Percentiles rank a stretch among this genome's conserved stretches.
Conservation (phyloP, 2,797 vertebrate species). For the Pseudochromis fuscus region DNA sequence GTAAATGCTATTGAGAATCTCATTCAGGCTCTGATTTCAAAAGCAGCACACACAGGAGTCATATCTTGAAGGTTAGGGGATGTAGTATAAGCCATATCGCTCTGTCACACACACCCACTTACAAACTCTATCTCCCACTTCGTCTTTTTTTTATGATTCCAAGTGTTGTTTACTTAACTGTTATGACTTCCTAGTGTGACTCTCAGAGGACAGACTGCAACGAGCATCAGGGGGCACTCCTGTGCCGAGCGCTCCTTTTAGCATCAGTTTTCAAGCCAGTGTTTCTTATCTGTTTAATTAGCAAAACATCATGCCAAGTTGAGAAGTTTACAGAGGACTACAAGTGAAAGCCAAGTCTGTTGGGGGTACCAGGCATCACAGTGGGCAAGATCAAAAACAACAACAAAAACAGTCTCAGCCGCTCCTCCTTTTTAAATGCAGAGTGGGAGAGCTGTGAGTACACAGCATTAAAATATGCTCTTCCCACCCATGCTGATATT, state of each 20-base stretch:
- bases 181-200: conserved; percentile 40
- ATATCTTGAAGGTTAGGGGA: conserved; percentile 19
- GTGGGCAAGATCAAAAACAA: conserved; percentile 62
- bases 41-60: conserved; percentile 4
- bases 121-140: conserved; percentile 9
- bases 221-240: conserved; percentile 7
- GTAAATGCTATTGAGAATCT: conserved; percentile 26
- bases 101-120: conserved; percentile 11
- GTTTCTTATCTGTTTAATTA: conserved; percentile 70
- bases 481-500: conserved; percentile 54
- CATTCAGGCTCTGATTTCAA: conserved; percentile 34
- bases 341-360: conserved; percentile 61
- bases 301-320: conserved; percentile 61
- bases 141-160: conserved; percentile 14
- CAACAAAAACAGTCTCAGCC: conserved; percentile 51
- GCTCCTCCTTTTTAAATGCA: conserved; percentile 53
- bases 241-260: conserved; percentile 35
- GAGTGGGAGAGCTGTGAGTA: conserved; percentile 43
- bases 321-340: conserved; percentile 59
- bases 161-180: conserved; percentile 57
- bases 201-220: conserved; percentile 41
- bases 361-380: conserved; percentile 54
- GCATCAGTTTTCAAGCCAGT: conserved; percentile 41
- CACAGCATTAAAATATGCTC: conserved; percentile 56
- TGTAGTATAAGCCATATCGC: conserved; percentile 23